phyloP scores from a whole-genome alignment of 2,113 vertebrate species.

The Ptychochromis oligacanthus region DNA sequence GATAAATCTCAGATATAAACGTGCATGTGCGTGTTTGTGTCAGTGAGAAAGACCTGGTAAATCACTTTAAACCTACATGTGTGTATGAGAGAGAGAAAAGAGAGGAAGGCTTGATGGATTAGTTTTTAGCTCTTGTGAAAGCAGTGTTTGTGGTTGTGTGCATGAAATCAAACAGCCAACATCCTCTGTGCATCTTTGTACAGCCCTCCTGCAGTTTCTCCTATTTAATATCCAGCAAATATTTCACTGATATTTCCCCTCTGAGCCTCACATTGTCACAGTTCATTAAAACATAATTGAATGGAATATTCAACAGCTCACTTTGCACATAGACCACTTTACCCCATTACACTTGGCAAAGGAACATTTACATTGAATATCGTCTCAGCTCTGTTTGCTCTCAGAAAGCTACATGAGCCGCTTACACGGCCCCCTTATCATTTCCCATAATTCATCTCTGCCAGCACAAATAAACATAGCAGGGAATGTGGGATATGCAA shows the following conservation, averaged over 20 bases:
- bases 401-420: constrained; percentile 2
- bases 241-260: constrained; percentile 55
- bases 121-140: constrained; percentile 18
- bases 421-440: constrained; percentile 10
- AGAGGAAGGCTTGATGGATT: constrained; percentile 10
- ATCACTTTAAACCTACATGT: not conserved
- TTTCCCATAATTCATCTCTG: constrained; percentile 45
- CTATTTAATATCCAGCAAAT: constrained; percentile 49
- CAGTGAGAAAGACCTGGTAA: not conserved
- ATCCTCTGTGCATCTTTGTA: not conserved
- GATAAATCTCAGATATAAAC: constrained; percentile 5
- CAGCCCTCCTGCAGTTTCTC: not conserved
- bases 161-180: not conserved
- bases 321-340: constrained; percentile 50
- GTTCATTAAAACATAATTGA: constrained; percentile 71
- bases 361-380: constrained; percentile 53
- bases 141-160: not conserved
- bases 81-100: not conserved
- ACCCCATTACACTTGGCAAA: constrained; percentile 48
- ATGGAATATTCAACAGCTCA: constrained; percentile 62
- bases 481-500: constrained; percentile 38
- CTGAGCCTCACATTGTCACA: constrained; percentile 56
- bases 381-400: constrained; percentile 29
- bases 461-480: constrained; percentile 41
- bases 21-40: constrained; percentile 15